These are phyloP conservation scores for Sclerurus mexicanus DNA, from an alignment of 2,113 vertebrate genomes.

Conservation along the genomic window DNA sequence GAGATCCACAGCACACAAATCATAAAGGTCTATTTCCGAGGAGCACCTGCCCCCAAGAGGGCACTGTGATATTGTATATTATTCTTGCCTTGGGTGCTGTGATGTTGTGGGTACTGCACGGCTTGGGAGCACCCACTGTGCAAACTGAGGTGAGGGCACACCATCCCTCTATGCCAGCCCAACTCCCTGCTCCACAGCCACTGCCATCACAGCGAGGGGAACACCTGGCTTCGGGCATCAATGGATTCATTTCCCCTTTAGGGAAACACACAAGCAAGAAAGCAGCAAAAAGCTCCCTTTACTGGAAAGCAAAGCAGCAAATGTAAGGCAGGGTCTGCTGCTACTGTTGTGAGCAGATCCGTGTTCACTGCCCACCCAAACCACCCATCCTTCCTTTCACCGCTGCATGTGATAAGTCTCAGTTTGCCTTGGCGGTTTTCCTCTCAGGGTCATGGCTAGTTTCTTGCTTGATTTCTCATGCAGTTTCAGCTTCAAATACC, in stretches of 20 bases:
- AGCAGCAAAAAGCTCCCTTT: background rate
- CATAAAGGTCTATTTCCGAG: background rate
- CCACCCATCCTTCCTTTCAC: fast-evolving
- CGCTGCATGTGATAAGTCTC: background rate
- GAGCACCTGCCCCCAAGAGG: constrained; percentile 41
- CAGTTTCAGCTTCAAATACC: background rate
- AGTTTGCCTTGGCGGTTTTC: background rate
- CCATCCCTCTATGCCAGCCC: background rate
- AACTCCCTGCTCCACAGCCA: background rate
- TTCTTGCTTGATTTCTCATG: background rate
- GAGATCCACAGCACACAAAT: background rate
- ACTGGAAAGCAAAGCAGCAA: background rate
- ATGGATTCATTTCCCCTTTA: background rate
- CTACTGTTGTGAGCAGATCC: background rate
- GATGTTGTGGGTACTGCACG: fast-evolving
- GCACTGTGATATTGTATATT: constrained; percentile 13
- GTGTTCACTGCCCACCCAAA: background rate
- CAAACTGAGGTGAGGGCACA: fast-evolving
- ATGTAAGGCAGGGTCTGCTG: background rate
- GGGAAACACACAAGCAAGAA: background rate
- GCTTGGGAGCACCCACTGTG: fast-evolving
- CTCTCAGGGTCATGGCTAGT: background rate
- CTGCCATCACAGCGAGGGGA: background rate
- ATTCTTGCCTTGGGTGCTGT: background rate
- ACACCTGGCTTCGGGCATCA: background rate